phyloP scores from a whole-genome alignment of 2,113 vertebrate genomes.

The Grallaria varia region DNA sequence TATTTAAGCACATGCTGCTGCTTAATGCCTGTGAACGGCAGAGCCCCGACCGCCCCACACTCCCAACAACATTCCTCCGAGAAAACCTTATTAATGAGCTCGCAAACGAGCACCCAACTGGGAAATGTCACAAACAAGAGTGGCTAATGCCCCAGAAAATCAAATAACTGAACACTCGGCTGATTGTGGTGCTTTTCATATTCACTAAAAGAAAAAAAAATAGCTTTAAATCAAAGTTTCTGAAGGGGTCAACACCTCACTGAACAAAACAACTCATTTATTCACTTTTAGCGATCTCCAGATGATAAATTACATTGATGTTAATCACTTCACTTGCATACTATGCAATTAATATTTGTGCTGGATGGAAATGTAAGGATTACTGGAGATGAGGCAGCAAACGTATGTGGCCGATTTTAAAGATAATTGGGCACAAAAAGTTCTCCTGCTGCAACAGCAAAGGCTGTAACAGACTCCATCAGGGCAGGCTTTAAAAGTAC shows the following conservation, averaged over 20 bases:
- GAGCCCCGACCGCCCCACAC: not conserved
- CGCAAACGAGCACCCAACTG: conserved; percentile 80
- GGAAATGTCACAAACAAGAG: conserved; percentile 81
- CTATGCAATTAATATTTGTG: conserved; percentile 70
- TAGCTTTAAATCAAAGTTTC: conserved; percentile 73
- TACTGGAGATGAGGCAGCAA: conserved; percentile 33
- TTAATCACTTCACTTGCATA: conserved; percentile 74
- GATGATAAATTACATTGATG: conserved; percentile 79
- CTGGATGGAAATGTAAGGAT: conserved; percentile 47
- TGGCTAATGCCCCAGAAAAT: conserved; percentile 82
- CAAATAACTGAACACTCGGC: conserved; percentile 78
- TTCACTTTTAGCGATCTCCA: conserved; percentile 73
- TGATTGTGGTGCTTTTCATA: conserved; percentile 72
- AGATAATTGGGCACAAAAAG: conserved; percentile 52
- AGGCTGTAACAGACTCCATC: not conserved
- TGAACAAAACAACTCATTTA: conserved; percentile 80
- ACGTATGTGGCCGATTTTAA: conserved; percentile 14
- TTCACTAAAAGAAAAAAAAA: conserved; percentile 55
- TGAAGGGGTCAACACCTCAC: conserved; percentile 77
- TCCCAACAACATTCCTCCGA: conserved; percentile 60
- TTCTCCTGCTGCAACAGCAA: conserved; percentile 33
- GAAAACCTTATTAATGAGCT: conserved; percentile 81
- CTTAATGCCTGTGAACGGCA: not conserved
- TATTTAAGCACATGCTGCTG: not conserved
- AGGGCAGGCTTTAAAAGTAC: not conserved